Percentiles rank a stretch among this genome's conserved stretches.
phyloP scores from a whole-genome alignment of 2,888 invertebrate genomes.

The Dasysyrphus albostriatus region DNA sequence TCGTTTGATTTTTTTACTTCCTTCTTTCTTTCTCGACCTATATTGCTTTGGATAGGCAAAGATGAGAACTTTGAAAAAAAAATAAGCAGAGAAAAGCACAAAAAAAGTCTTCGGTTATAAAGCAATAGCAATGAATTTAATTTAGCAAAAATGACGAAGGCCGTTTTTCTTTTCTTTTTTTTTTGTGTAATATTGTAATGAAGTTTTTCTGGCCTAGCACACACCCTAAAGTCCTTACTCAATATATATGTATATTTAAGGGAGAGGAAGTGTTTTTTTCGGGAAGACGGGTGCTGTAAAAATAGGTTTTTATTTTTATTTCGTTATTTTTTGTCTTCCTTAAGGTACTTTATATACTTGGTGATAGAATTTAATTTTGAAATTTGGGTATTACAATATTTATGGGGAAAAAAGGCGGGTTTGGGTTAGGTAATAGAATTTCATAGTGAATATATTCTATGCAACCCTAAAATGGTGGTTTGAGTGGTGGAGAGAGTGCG shows the following conservation, averaged over 20 bases:
- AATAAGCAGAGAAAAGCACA: background rate
- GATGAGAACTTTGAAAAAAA: background rate
- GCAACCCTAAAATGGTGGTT: background rate
- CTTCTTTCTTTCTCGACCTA: conserved; percentile 20
- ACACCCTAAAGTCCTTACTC: conserved; percentile 7
- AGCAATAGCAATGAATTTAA: conserved; percentile 71
- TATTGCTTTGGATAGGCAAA: background rate
- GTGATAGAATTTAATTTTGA: conserved; percentile 70
- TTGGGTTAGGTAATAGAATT: conserved; percentile 5
- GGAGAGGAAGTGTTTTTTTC: conserved; percentile 20
- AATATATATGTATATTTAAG: background rate
- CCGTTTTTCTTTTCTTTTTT: conserved; percentile 56
- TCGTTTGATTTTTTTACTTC: conserved; percentile 15
- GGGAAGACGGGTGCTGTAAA: background rate
- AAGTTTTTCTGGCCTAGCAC: conserved; percentile 55
- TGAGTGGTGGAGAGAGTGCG: background rate
- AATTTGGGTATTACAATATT: conserved; percentile 63
- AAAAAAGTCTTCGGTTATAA: conserved; percentile 41
- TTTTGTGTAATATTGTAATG: conserved; percentile 60
- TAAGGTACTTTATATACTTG: background rate
- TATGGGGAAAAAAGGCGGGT: conserved; percentile 27
- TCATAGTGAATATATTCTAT: conserved; percentile 8
- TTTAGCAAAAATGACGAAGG: conserved; percentile 75
- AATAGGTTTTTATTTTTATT: conserved; percentile 18
- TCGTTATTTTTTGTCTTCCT: background rate